A percentile compares a stretch with the other conserved stretches of the same genome.
These are phyloP conservation scores for Cricetomys ansorgei DNA, from an alignment of 2,113 vertebrate genomes.

Conservation along the genomic window DNA sequence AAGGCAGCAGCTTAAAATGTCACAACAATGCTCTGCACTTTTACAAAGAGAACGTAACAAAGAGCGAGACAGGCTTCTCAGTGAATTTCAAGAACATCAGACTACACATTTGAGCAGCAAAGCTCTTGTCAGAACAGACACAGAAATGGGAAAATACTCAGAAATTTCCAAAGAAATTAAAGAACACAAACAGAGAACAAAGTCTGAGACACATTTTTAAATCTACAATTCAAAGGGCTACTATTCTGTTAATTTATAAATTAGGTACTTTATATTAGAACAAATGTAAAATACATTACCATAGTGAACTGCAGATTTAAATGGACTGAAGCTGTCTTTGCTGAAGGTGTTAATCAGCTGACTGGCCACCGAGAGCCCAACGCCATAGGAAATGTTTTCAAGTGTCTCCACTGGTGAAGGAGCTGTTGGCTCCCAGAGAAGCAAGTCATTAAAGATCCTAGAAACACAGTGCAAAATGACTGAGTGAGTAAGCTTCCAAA, in stretches of 20 bases:
- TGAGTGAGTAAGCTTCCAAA: accelerated
- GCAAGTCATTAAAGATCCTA: conserved; percentile 97
- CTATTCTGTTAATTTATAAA: conserved; percentile 4
- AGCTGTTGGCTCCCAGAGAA: conserved; percentile 98
- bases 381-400: conserved; percentile 96
- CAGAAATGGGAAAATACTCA: background rate
- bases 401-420: conserved; percentile 98
- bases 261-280: conserved; percentile 43
- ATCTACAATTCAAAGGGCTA: background rate
- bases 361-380: conserved; percentile 97
- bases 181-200: conserved; percentile 38
- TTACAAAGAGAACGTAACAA: background rate
- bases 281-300: conserved; percentile 87
- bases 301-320: conserved; percentile 93
- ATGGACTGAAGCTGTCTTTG: conserved; percentile 96
- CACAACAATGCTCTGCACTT: background rate
- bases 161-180: background rate
- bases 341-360: conserved; percentile 97
- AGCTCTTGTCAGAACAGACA: background rate
- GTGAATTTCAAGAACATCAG: conserved; percentile 11
- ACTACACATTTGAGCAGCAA: background rate
- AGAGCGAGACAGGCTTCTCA: background rate
- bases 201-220: conserved; percentile 34
- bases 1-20: background rate
- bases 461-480: conserved; percentile 71